Evolutionary conservation across 2,797 vertebrate species (phyloP), one percentile per base, ranked within the genome.

Genomic region (Chaetodon trifasciatus): DNA sequence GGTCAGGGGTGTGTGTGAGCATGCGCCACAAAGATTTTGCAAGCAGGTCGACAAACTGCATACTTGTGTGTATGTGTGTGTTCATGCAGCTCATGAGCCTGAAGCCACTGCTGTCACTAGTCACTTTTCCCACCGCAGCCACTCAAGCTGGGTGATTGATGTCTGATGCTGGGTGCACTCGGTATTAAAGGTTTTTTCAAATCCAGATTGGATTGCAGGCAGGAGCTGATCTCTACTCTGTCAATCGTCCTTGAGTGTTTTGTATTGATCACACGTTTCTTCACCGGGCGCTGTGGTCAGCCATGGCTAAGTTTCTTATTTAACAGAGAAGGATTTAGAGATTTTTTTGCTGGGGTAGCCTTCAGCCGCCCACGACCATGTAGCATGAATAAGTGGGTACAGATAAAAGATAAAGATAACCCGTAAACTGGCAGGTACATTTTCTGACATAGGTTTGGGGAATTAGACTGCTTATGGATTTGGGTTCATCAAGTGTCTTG

Each of bases 131-230:
- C 28, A 42, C 75, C 67, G 58, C 76, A 79, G 81, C 75, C 56
- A 44, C 50, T 81, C 58, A 47, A 15, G 49, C 70, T 86, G 56
- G 15, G 53, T 78, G 81, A 88, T 46, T 63, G 65, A 84, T 72
- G 74, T 73, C 12, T 74, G 39, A 58, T 3, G 63, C 44, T 53
- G 70, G 28, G 2, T 37, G 46, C 39, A 23, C 37, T 65, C 35
- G 0, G 15, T 32, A 39, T 28, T 23, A 47, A 60, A 35, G 52
- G 52, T 19, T 56, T 40, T 32, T n/a, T 12, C 7, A 44, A 68
- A 46, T 46, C 68, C 55, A 55, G 23, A 62, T 35, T 46, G 57
- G 57, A 67, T 12, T 62, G 28, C 72, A 70, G 72, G 50, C 12
- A 6, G 21, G 1, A 7, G 49, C 9, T 56, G 5, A 50, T 55